phyloP scores from a whole-genome alignment of 2,113 vertebrate species.

The Perognathus longimembris region DNA sequence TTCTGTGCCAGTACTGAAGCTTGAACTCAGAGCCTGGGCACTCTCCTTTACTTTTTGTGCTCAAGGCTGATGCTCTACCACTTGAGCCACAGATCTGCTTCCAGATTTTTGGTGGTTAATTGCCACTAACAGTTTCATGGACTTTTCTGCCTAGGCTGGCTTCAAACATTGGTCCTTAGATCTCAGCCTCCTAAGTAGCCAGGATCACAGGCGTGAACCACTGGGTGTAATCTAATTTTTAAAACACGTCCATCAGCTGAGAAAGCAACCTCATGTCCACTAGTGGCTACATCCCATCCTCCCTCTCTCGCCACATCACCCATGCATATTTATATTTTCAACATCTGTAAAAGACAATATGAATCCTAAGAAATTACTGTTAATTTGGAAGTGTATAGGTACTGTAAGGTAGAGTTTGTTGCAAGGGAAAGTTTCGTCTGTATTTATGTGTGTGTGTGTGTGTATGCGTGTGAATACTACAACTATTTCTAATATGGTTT shows the following conservation, averaged over 20 bases:
- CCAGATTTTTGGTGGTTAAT: too few relatives aligned
- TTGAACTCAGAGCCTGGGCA: too few relatives aligned
- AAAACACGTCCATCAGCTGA: neutral
- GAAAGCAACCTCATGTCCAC: neutral
- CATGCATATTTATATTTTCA: neutral
- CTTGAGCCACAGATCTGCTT: too few relatives aligned
- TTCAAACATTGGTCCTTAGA: too few relatives aligned
- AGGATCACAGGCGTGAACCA: too few relatives aligned
- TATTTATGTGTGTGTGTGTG: neutral
- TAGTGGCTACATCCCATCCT: neutral
- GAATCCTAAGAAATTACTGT: neutral
- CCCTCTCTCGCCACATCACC: too few relatives aligned
- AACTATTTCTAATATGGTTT: neutral
- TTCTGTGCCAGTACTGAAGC: too few relatives aligned
- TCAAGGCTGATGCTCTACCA: too few relatives aligned
- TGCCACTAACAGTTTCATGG: too few relatives aligned
- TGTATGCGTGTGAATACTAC: neutral
- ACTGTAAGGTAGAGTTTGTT: neutral
- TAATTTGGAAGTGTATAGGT: neutral
- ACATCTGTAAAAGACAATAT: neutral
- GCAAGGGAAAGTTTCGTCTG: neutral
- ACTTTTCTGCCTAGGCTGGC: too few relatives aligned
- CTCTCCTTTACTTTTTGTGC: too few relatives aligned
- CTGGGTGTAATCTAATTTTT: neutral
- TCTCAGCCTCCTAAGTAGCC: too few relatives aligned